Percentiles rank a stretch among this genome's conserved stretches.
phyloP scores from a whole-genome alignment of 92 coral and sea anemone genomes.

The Porites evermanni region DNA sequence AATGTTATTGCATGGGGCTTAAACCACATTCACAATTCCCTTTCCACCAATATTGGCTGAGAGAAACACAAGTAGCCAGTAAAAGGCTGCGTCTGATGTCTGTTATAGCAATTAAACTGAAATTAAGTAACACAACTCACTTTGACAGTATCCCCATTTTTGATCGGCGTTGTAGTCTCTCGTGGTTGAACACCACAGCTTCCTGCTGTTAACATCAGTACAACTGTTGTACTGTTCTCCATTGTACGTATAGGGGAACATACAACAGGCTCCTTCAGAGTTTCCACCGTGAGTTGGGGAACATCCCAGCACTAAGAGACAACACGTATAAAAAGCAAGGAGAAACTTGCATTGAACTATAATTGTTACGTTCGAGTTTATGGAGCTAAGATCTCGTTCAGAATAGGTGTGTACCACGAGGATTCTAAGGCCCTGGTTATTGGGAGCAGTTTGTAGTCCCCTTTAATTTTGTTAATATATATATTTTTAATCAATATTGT shows the following conservation, averaged over 20 bases:
- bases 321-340: background rate
- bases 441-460: too few relatives aligned
- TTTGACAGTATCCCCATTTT: constrained; percentile 96
- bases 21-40: too few relatives aligned
- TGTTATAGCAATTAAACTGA: background rate
- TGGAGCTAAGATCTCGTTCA: too few relatives aligned
- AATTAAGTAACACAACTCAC: constrained; percentile 49
- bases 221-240: constrained; percentile 81
- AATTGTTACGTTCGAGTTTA: background rate
- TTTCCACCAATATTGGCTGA: too few relatives aligned
- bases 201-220: constrained; percentile 67
- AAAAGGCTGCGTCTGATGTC: too few relatives aligned
- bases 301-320: constrained; percentile 77
- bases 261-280: constrained; percentile 97
- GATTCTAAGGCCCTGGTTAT: too few relatives aligned
- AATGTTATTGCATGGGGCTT: too few relatives aligned
- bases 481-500: too few relatives aligned
- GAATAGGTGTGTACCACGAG: too few relatives aligned
- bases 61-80: too few relatives aligned
- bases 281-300: constrained; percentile 88
- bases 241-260: constrained; percentile 87
- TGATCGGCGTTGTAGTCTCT: constrained; percentile 82
- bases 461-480: too few relatives aligned
- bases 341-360: background rate
- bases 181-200: constrained; percentile 97